phyloP scores from a whole-genome alignment of 2,888 invertebrate species.

The Lydus trimaculatus region DNA sequence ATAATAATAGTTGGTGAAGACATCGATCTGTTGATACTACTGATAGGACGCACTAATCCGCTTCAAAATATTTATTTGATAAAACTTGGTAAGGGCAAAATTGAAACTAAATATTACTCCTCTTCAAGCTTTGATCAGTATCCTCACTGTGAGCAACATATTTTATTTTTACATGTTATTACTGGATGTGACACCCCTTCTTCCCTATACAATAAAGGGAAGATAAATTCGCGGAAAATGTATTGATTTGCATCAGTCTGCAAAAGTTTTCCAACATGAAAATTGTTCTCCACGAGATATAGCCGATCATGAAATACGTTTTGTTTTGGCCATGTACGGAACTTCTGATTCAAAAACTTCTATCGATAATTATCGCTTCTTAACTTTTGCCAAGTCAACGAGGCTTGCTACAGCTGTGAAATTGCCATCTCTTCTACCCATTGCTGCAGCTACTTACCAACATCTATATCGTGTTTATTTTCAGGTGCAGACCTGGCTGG shows the following conservation, averaged over 20 bases:
- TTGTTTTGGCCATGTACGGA: constrained; percentile 50
- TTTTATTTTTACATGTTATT: constrained; percentile 43
- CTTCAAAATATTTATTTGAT: constrained; percentile 51
- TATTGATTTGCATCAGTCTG: no score
- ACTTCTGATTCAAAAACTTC: constrained; percentile 46
- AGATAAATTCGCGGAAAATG: constrained; percentile 41
- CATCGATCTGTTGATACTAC: constrained; percentile 54
- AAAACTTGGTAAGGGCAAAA: constrained; percentile 54
- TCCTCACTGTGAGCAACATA: constrained; percentile 39
- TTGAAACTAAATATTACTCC: constrained; percentile 47
- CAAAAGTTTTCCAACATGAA: no score
- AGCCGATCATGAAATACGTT: constrained; percentile 43
- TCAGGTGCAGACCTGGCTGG: constrained; percentile 42
- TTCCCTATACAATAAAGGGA: constrained; percentile 42
- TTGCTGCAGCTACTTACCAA: constrained; percentile 49
- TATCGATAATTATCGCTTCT: constrained; percentile 39
- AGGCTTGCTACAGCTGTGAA: no score
- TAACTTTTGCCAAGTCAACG: constrained; percentile 48
- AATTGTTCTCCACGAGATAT: no score
- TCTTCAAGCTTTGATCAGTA: constrained; percentile 29
- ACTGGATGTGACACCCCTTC: constrained; percentile 47
- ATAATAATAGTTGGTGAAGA: no score
- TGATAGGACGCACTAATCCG: constrained; percentile 52
- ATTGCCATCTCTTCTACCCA: no score
- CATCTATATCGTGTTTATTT: constrained; percentile 45